Evolutionary conservation across 2,797 vertebrate genomes (phyloP), one percentile per base, ranked within the genome.

Genomic region (Cynopterus sphinx): DNA sequence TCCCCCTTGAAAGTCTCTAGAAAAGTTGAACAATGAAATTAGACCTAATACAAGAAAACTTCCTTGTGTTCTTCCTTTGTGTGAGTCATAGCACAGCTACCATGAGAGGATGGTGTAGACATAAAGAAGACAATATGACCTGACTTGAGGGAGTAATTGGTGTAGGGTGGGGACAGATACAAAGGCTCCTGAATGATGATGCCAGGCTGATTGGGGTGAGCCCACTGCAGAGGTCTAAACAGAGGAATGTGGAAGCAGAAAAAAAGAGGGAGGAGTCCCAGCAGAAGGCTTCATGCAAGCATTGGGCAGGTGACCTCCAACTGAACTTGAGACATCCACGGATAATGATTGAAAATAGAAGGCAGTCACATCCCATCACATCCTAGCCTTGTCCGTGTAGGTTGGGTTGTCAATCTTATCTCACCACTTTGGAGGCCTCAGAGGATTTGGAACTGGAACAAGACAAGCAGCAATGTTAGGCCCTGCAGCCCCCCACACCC

Each of bases 281-380:
- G n/a, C n/a, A 19, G 22, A 19, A 6, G 24, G 41, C n/a, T 43
- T 74, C 3, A 10, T 46, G 26, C 15, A 85, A 57, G 31, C 81
- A 8, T 1, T 16, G 49, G 51, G 26, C 12, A 13, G 57, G 21
- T 16, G 22, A 70, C 33, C 31, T 2, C 11, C 15, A 26, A 31
- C 17, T 36, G 28, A 3, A 0, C 39, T 16, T 9, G 31, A 3
- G 8, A 0, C 28, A 9, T 21, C 41, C 46, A 11, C 17, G 15
- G 22, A 28, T 82, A 51, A n/a, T 1, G 12, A 41, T n/a, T 36
- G 49, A 67, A 55, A 49, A 26, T 28, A 36, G 59, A 65, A 24
- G 46, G 6, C 6, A 7, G 53, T 39, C 28, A 36, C 21, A 74
- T 46, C 13, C 36, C 57, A 8, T 61, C 55, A 16, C 19, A 13